Conservation (phyloP, 2,113 vertebrate genomes). For the Coryphaenoides rupestris region DNA sequence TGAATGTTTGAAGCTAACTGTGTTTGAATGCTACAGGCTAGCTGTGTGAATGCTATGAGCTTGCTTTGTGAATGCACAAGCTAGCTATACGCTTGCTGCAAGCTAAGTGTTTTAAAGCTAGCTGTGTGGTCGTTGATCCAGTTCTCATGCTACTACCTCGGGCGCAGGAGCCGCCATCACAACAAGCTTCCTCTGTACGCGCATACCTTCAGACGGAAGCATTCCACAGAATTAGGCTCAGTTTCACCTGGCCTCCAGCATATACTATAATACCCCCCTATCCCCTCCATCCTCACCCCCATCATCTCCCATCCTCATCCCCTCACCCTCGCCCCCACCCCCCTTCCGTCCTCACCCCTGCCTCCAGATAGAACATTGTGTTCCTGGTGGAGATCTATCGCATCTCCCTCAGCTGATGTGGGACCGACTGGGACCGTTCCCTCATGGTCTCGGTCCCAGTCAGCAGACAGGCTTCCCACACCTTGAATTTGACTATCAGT, state of each 20-base stretch:
- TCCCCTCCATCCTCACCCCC: constrained; percentile 19
- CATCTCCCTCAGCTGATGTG: not conserved
- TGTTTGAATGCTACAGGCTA: too few species aligned
- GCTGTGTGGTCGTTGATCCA: constrained; percentile 15
- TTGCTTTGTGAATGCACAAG: too few species aligned
- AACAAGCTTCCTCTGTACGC: constrained; percentile 73
- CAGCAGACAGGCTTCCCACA: too few species aligned
- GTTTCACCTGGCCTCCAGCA: constrained; percentile 70
- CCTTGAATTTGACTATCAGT: too few species aligned
- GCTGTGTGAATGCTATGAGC: not conserved
- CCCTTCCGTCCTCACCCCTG: not conserved
- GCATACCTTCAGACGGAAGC: constrained; percentile 64
- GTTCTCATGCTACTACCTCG: constrained; percentile 70
- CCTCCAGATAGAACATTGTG: constrained; percentile 21
- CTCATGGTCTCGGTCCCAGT: too few species aligned
- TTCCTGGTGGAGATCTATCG: not conserved
- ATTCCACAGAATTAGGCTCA: constrained; percentile 75
- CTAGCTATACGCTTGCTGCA: too few species aligned
- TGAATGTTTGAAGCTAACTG: too few species aligned
- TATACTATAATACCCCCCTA: constrained; percentile 55
- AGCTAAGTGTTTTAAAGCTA: too few species aligned
- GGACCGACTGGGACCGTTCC: too few species aligned
- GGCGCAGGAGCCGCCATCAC: constrained; percentile 60
- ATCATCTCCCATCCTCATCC: not conserved
- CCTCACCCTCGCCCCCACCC: too few species aligned